These are phyloP conservation scores for Euglossa dilemma DNA, from an alignment of 1,140 invertebrate species.

Conservation along the genomic window DNA sequence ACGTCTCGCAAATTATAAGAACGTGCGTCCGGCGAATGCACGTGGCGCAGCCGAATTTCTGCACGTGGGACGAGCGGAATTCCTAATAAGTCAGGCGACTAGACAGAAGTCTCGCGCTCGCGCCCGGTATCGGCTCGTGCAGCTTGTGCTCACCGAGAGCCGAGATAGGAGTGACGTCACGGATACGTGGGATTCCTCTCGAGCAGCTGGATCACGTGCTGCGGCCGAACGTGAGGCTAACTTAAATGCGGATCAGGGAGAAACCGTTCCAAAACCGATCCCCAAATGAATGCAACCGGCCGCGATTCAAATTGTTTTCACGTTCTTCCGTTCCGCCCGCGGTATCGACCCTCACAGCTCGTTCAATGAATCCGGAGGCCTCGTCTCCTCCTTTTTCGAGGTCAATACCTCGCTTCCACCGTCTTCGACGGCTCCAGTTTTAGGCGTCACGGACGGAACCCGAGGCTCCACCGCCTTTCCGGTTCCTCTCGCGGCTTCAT, in stretches of 20 bases:
- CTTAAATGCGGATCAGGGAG: constrained; percentile 73
- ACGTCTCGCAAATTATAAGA: constrained; percentile 73
- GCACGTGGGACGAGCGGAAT: constrained; percentile 73
- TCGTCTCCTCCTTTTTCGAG: constrained; percentile 4
- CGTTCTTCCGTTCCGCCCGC: constrained; percentile 33
- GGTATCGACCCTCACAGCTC: constrained; percentile 26
- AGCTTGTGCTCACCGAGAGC: constrained; percentile 42
- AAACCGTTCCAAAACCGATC: constrained; percentile 54
- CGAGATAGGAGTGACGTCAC: constrained; percentile 75
- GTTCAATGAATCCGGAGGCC: constrained; percentile 11
- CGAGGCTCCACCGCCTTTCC: background rate
- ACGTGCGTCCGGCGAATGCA: constrained; percentile 70
- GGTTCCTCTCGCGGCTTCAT: background rate
- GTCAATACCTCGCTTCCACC: constrained; percentile 2
- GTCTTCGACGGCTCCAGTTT: too few species aligned
- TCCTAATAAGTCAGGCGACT: constrained; percentile 75
- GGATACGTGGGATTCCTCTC: constrained; percentile 74
- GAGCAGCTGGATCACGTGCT: constrained; percentile 80
- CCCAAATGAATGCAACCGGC: constrained; percentile 48
- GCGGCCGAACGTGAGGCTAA: constrained; percentile 74
- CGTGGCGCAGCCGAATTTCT: constrained; percentile 72
- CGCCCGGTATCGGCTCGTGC: constrained; percentile 54
- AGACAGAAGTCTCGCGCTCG: constrained; percentile 63
- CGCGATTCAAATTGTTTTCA: constrained; percentile 60
- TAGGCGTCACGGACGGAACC: background rate